Percentiles rank a stretch among this genome's conserved stretches.
Conservation (phyloP, 2,888 invertebrate genomes). For the Sialis lutaria region DNA sequence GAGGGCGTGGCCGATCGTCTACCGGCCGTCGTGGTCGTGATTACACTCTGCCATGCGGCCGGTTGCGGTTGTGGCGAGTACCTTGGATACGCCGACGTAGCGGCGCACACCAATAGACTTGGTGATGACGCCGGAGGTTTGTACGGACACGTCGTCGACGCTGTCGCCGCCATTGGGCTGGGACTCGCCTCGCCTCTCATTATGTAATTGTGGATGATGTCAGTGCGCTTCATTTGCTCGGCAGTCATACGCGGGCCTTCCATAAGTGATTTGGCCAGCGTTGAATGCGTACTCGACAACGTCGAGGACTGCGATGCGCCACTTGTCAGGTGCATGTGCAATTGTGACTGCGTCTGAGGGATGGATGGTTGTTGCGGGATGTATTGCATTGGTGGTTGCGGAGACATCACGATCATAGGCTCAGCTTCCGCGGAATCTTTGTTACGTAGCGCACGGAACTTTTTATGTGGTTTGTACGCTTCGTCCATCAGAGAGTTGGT, state of each 20-base stretch:
- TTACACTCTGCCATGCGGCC: slow-evolving; percentile 30
- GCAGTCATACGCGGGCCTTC: slow-evolving; percentile 88
- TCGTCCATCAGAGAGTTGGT: slow-evolving; percentile 86
- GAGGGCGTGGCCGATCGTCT: slow-evolving; percentile 18
- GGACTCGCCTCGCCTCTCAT: slow-evolving; percentile 50
- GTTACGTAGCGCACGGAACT: slow-evolving; percentile 67
- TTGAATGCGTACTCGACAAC: slow-evolving; percentile 74
- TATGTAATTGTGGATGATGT: slow-evolving; percentile 83
- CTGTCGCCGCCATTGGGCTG: slow-evolving; percentile 32
- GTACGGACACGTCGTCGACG: slow-evolving; percentile 28
- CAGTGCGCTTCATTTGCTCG: slow-evolving; percentile 80
- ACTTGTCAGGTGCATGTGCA: slow-evolving; percentile 15
- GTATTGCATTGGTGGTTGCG: slow-evolving; percentile 8
- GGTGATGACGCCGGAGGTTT: slow-evolving; percentile 12
- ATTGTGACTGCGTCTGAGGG: slow-evolving; percentile 16
- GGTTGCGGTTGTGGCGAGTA: slow-evolving; percentile 14
- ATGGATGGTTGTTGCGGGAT: slow-evolving; percentile 16
- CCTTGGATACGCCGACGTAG: slow-evolving; percentile 14
- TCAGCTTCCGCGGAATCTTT: slow-evolving; percentile 69
- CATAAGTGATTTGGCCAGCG: slow-evolving; percentile 77
- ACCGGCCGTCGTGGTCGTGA: slow-evolving; percentile 36
- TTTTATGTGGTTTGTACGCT: slow-evolving; percentile 90
- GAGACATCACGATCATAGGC: slow-evolving; percentile 31
- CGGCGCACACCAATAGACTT: slow-evolving; percentile 9
- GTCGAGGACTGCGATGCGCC: slow-evolving; percentile 26